Base-by-base conservation (phyloP, 2,888 invertebrate species). In the Nysson spinosus region DNA sequence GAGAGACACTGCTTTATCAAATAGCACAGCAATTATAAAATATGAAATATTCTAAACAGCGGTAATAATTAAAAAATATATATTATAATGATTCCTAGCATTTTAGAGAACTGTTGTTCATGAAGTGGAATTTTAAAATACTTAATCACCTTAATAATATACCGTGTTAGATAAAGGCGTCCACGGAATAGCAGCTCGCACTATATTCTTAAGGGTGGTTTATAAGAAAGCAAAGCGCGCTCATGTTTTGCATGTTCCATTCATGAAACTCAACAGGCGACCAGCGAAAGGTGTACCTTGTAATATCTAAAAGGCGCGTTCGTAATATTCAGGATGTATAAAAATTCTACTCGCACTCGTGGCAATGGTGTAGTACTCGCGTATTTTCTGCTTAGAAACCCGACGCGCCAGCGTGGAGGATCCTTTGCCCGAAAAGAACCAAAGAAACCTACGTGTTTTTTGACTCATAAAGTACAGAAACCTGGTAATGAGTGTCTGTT, bases 301-400 rank as follows among this genome's bases (percentile, higher is more conserved):
- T 17, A 28, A 49, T 49, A 20, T 28, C 11, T 30, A 4, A 11
- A 26, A 30, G 19, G 35, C 20, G 35, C 14, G 16, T n/a, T 5
- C 16, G 30, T 12, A 46, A 60, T 35, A 16, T 30, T 46, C n/a
- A 4, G 42, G 5, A 30, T 14, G 20, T 47, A 63, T 47, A 35
- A 44, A 49, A 64, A 43, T 55, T 44, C 42, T 62, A 62, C n/a
- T n/a, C n/a, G n/a, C 40, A 12, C 14, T 30, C 7, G 20, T 35
- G 54, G 47, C 43, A 40, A 19, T 20, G 2, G 9, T 6, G 49
- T 30, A 22, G 19, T 19, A 7, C 6, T 14, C 42, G 43, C 39
- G 12, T 20, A 26, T 7, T 32, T 32, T 26, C 35, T 6, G 47
- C 9, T 37, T 39, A 28, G 28, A 26, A 17, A 40, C 20, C n/a